Percentiles rank a stretch among this genome's conserved stretches.
These are phyloP conservation scores for Pheosia tremula DNA, from an alignment of 2,888 invertebrate genomes.

Conservation along the genomic window DNA sequence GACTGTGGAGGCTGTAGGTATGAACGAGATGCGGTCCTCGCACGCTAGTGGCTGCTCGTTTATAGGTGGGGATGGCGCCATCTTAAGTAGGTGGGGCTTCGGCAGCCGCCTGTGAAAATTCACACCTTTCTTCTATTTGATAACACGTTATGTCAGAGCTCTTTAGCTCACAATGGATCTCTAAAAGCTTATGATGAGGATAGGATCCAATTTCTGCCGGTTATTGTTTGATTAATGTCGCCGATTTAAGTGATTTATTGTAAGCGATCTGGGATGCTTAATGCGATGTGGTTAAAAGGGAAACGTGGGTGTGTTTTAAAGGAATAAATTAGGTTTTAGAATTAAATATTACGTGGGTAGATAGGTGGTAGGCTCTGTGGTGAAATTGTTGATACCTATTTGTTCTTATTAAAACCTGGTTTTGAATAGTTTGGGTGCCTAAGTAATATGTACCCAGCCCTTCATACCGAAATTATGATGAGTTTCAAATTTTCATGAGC, in stretches of 20 bases:
- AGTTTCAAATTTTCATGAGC: no score
- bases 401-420: no score
- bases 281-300: constrained; percentile 29
- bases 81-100: constrained; percentile 78
- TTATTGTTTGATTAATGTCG: constrained; percentile 79
- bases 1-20: constrained; percentile 72
- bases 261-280: constrained; percentile 47
- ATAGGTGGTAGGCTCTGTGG: no score
- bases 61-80: constrained; percentile 76
- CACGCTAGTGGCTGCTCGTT: constrained; percentile 70
- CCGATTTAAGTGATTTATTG: constrained; percentile 74
- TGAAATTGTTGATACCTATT: no score
- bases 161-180: constrained; percentile 79
- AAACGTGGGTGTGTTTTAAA: constrained; percentile 12
- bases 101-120: constrained; percentile 78
- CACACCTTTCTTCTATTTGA: constrained; percentile 85
- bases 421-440: no score
- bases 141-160: constrained; percentile 81
- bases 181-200: constrained; percentile 82
- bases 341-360: neutral
- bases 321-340: neutral
- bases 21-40: constrained; percentile 61
- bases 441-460: no score
- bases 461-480: no score
- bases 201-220: constrained; percentile 70